These are phyloP conservation scores for Leptocoma aspasia DNA, from an alignment of 2,113 vertebrate species.

Conservation along the genomic window DNA sequence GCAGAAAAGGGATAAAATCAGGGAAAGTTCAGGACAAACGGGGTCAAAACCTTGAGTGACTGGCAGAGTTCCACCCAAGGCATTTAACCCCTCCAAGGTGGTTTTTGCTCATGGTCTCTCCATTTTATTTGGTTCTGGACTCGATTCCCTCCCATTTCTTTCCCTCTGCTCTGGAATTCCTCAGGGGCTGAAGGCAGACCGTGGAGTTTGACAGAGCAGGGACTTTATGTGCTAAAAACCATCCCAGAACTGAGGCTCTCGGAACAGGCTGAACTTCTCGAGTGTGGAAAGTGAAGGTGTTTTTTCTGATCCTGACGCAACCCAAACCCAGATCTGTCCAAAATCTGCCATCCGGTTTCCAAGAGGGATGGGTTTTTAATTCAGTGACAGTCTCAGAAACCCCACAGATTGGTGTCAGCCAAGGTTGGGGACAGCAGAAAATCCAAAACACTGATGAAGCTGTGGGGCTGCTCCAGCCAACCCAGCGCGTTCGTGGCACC, in stretches of 20 bases:
- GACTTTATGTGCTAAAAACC: rapidly evolving
- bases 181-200: background rate
- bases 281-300: background rate
- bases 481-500: background rate
- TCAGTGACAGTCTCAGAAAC: too few species aligned
- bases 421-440: too few species aligned
- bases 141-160: background rate
- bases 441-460: background rate
- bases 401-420: too few species aligned
- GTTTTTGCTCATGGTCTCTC: background rate
- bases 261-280: background rate
- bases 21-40: background rate
- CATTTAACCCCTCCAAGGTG: background rate
- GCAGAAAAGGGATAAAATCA: background rate
- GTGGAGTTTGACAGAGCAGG: background rate
- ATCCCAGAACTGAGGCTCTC: background rate
- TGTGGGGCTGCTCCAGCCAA: background rate
- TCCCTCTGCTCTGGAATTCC: background rate
- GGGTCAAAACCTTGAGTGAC: background rate
- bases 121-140: background rate
- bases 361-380: background rate
- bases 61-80: background rate
- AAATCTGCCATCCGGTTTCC: background rate
- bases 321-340: background rate
- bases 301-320: background rate